A percentile compares a stretch with the other conserved stretches of the same genome.
These are phyloP conservation scores for Hypotaenidia okinawae DNA, from an alignment of 2,797 vertebrate species.

Conservation along the genomic window DNA sequence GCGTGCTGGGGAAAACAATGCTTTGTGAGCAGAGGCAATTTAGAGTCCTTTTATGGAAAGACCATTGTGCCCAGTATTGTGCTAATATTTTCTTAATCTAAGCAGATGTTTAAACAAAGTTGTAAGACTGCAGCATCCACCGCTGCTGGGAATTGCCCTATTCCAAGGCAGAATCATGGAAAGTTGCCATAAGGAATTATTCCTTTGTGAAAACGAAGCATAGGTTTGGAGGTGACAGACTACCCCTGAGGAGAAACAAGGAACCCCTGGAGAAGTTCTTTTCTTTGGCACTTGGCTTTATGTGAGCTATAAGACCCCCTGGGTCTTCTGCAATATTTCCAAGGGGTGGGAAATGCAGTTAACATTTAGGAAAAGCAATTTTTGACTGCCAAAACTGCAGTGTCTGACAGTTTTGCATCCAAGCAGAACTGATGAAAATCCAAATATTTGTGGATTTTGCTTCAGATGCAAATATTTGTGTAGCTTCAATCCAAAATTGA, in stretches of 20 bases:
- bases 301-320: slow-evolving; percentile 36
- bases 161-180: slow-evolving; percentile 42
- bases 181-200: slow-evolving; percentile 55
- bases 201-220: neutral
- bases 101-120: slow-evolving; percentile 59
- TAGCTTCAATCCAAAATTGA: slow-evolving; percentile 24
- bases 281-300: slow-evolving; percentile 56
- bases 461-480: slow-evolving; percentile 66
- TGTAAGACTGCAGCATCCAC: neutral
- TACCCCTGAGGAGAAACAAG: slow-evolving; percentile 69
- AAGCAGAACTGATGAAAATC: slow-evolving; percentile 70
- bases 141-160: slow-evolving; percentile 27
- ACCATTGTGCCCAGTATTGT: neutral
- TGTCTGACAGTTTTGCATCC: slow-evolving; percentile 64
- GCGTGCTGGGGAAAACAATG: neutral
- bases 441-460: slow-evolving; percentile 69
- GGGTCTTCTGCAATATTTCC: slow-evolving; percentile 70
- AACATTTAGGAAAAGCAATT: slow-evolving; percentile 66
- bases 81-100: slow-evolving; percentile 52
- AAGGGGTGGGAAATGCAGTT: slow-evolving; percentile 67
- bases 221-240: slow-evolving; percentile 62
- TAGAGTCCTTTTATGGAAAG: slow-evolving; percentile 16
- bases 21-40: neutral
- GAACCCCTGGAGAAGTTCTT: slow-evolving; percentile 67
- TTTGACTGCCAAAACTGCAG: slow-evolving; percentile 69